These are phyloP conservation scores for Sarcophilus harrisii DNA, from an alignment of 2,797 vertebrate genomes.

Conservation along the genomic window DNA sequence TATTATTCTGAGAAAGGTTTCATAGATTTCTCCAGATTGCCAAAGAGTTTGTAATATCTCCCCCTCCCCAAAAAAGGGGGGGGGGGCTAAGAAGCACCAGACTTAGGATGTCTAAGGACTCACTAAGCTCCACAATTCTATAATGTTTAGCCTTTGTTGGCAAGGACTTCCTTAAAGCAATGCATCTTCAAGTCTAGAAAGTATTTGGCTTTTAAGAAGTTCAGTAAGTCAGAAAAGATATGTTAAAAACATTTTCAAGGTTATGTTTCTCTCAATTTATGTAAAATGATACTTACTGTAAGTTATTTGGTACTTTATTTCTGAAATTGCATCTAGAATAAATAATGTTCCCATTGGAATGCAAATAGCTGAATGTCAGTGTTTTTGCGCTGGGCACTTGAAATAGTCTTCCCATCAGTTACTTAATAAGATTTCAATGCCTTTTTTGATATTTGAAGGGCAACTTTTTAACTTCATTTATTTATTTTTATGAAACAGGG, in stretches of 20 bases:
- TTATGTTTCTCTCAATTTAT: slow-evolving; percentile 64
- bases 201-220: slow-evolving; percentile 37
- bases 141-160: not conserved
- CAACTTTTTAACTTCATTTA: not conserved
- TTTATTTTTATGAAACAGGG: slow-evolving; percentile 14
- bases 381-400: slow-evolving; percentile 78
- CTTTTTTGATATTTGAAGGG: slow-evolving; percentile 67
- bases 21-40: not conserved
- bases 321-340: slow-evolving; percentile 72
- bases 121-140: not conserved
- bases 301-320: slow-evolving; percentile 81
- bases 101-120: not conserved
- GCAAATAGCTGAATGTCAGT: slow-evolving; percentile 83
- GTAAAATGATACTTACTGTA: slow-evolving; percentile 53
- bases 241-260: slow-evolving; percentile 64
- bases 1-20: not conserved
- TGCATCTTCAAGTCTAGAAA: slow-evolving; percentile 62
- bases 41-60: not conserved
- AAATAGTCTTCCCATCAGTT: slow-evolving; percentile 78
- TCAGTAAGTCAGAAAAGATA: slow-evolving; percentile 47
- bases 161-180: slow-evolving; percentile 37
- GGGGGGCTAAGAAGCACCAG: not conserved
- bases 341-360: slow-evolving; percentile 76
- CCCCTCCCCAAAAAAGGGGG: not conserved
- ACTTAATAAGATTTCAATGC: slow-evolving; percentile 80